phyloP scores from a whole-genome alignment of 2,113 vertebrate species.

The Lates calcarifer region DNA sequence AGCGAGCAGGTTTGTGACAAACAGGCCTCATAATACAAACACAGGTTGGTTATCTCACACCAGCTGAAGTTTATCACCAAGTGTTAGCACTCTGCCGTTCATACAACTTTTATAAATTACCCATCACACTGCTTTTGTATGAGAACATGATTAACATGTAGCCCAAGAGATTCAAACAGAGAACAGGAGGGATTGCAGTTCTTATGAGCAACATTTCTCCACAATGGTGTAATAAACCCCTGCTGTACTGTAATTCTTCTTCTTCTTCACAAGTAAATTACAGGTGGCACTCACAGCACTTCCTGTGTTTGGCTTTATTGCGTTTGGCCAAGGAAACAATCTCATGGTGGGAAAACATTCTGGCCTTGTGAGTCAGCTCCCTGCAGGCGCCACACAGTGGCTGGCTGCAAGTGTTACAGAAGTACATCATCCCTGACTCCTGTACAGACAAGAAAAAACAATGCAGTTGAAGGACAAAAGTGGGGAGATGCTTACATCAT shows the following conservation, averaged over 20 bases:
- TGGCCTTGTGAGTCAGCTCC: slow-evolving; percentile 92
- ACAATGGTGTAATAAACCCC: background rate
- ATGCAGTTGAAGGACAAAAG: background rate
- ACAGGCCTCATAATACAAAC: slow-evolving; percentile 13
- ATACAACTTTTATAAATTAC: background rate
- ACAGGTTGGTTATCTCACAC: background rate
- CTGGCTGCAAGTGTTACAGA: slow-evolving; percentile 95
- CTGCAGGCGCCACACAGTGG: slow-evolving; percentile 92
- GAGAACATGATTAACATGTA: slow-evolving; percentile 12
- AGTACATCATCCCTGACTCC: slow-evolving; percentile 92
- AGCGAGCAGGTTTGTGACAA: background rate
- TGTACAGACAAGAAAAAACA: slow-evolving; percentile 49
- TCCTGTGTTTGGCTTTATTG: slow-evolving; percentile 92
- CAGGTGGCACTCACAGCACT: slow-evolving; percentile 87
- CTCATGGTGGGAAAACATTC: slow-evolving; percentile 93
- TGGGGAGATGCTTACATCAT: no score
- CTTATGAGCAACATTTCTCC: background rate
- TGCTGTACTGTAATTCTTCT: background rate
- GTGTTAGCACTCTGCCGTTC: background rate
- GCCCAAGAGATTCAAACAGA: background rate
- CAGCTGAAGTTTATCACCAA: background rate
- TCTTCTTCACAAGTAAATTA: slow-evolving; percentile 13
- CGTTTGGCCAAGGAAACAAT: slow-evolving; percentile 93
- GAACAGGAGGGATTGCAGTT: background rate
- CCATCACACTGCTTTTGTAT: background rate